phyloP scores from a whole-genome alignment of 2,888 invertebrate species.

The Sabellastarte sp. region DNA sequence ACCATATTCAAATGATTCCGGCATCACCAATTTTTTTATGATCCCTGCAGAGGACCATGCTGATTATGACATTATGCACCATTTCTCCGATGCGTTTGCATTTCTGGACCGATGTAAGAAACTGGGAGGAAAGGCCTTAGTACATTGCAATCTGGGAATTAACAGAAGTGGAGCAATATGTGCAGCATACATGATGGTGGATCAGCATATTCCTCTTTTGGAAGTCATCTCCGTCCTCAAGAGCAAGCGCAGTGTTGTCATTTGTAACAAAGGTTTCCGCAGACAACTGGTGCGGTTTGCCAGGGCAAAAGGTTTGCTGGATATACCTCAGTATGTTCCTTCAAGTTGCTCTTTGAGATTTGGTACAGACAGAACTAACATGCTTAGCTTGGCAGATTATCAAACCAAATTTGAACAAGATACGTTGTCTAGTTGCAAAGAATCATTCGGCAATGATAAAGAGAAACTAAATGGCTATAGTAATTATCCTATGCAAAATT shows the following conservation, averaged over 20 bases:
- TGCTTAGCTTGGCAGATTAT: neutral
- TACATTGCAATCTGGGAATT: conserved; percentile 34
- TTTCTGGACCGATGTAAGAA: conserved; percentile 25
- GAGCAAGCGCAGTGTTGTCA: conserved; percentile 20
- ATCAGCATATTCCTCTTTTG: conserved; percentile 21
- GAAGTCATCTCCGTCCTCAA: conserved; percentile 25
- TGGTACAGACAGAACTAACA: neutral
- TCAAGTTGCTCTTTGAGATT: neutral
- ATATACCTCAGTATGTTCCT: neutral
- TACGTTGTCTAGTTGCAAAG: no score
- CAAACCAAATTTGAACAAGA: no score
- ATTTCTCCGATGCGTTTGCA: conserved; percentile 27
- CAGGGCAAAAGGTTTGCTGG: conserved; percentile 18
- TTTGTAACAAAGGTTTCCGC: conserved; percentile 30
- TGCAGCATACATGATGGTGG: conserved; percentile 31
- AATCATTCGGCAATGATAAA: no score
- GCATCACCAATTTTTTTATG: conserved; percentile 25
- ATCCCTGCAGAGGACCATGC: conserved; percentile 33
- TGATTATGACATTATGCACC: conserved; percentile 29
- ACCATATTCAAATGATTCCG: conserved; percentile 22
- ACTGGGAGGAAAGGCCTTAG: conserved; percentile 26
- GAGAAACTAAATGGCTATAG: neutral
- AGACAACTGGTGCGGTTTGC: conserved; percentile 29
- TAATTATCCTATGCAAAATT: neutral
- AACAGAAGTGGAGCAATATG: conserved; percentile 33